Conservation (phyloP, 53 echinoderm and acorn worm genomes). For the Patiria pectinifera region DNA sequence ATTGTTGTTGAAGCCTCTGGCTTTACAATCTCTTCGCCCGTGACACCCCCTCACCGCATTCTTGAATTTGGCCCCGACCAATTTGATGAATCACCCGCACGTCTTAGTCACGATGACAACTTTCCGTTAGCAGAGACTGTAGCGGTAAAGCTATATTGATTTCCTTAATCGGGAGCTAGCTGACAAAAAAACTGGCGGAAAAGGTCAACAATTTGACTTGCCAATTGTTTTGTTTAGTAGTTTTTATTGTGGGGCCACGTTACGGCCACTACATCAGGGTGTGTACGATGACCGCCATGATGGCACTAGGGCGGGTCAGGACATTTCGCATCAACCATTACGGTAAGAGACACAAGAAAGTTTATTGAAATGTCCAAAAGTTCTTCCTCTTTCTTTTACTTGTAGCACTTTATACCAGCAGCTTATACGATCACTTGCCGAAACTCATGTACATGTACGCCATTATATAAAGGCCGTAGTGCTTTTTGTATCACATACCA, state of each 20-base stretch:
- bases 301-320: conserved; percentile 47
- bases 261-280: background rate
- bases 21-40: background rate
- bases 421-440: no score
- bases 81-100: background rate
- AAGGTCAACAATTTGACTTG: background rate
- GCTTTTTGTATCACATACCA: no score
- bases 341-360: conserved; percentile 12
- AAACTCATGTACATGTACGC: no score
- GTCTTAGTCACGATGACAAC: conserved; percentile 34
- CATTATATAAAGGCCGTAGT: no score
- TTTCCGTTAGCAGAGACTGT: conserved; percentile 13
- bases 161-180: background rate
- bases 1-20: background rate
- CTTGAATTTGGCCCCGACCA: background rate
- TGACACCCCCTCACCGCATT: background rate
- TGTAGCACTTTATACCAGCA: background rate
- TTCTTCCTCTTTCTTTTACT: background rate
- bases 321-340: conserved; percentile 53
- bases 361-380: background rate
- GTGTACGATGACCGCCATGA: conserved; percentile 10
- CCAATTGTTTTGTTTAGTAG: background rate
- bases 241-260: background rate
- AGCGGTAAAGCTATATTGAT: background rate
- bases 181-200: background rate